Evolutionary conservation across 2,113 vertebrate genomes (phyloP).

Genomic region (Ibidorhyncha struthersii): DNA sequence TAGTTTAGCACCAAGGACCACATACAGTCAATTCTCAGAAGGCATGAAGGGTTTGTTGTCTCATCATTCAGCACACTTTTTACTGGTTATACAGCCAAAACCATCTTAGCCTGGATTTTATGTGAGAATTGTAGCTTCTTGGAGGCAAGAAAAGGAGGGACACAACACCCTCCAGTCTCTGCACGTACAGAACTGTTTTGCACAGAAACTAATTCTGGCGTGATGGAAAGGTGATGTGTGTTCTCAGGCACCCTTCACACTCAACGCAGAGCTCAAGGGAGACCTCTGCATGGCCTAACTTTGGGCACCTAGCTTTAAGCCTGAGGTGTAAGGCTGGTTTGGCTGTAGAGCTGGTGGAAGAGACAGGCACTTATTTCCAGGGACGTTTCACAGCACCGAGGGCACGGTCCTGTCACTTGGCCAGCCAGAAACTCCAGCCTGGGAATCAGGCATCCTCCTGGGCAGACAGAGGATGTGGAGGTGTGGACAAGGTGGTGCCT

Average conservation of each 20-base stretch:
- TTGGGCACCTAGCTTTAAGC: not conserved
- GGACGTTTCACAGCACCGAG: fast-evolving
- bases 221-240: not conserved
- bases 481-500: not conserved
- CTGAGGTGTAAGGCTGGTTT: not conserved
- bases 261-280: not conserved
- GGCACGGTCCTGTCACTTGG: not conserved
- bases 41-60: not conserved
- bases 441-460: not conserved
- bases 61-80: not conserved
- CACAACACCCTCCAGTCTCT: not conserved
- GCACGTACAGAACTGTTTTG: not conserved
- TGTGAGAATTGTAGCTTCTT: not conserved
- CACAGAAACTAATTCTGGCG: not conserved
- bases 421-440: not conserved
- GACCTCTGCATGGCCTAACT: not conserved
- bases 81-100: not conserved
- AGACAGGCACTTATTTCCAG: not conserved
- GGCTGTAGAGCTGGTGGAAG: not conserved
- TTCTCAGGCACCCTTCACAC: not conserved
- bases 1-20: not conserved
- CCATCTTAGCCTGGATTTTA: not conserved
- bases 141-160: not conserved
- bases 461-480: not conserved
- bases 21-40: not conserved